A percentile compares a stretch with the other conserved stretches of the same genome.
Conservation (phyloP, 64 coral and sea anemone genomes). For the Platygyra sinensis region DNA sequence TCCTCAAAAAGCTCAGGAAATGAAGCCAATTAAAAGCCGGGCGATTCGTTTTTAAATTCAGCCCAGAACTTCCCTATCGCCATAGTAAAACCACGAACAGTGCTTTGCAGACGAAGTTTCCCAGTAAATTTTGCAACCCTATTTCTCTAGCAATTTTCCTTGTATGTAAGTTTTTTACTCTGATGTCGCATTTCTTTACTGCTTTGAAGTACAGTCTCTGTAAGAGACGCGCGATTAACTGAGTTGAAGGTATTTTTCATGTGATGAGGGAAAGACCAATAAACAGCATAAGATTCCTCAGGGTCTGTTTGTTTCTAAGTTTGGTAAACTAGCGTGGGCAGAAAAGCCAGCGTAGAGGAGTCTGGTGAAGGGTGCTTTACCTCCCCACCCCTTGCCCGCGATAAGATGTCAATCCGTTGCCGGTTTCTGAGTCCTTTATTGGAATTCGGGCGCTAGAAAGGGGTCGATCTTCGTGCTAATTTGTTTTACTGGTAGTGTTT, state of each 20-base stretch:
- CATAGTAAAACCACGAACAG: background rate
- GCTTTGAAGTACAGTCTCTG: conserved; percentile 27
- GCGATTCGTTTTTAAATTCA: background rate
- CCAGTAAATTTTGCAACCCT: background rate
- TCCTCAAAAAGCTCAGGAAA: too few relatives aligned
- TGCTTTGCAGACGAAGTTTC: conserved; percentile 33
- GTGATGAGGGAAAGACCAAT: conserved; percentile 48
- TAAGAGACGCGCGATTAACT: conserved; percentile 25
- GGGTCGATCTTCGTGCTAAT: too few relatives aligned
- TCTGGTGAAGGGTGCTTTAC: too few relatives aligned
- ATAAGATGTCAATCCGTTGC: too few relatives aligned
- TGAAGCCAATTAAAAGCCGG: too few relatives aligned
- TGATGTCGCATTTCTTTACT: conserved; percentile 12
- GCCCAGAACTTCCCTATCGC: background rate
- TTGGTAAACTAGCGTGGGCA: background rate
- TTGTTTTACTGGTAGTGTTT: too few relatives aligned
- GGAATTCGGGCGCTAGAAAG: too few relatives aligned
- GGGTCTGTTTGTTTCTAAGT: background rate
- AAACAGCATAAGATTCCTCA: conserved; percentile 13
- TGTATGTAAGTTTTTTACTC: conserved; percentile 39
- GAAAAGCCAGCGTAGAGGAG: background rate
- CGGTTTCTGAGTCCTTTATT: too few relatives aligned
- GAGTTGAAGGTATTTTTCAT: conserved; percentile 56
- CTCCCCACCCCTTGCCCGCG: too few relatives aligned
- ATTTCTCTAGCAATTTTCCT: conserved; percentile 35